Evolutionary conservation across 2,797 vertebrate genomes (phyloP), one percentile per base, ranked within the genome.

Genomic region (Cossypha caffra): DNA sequence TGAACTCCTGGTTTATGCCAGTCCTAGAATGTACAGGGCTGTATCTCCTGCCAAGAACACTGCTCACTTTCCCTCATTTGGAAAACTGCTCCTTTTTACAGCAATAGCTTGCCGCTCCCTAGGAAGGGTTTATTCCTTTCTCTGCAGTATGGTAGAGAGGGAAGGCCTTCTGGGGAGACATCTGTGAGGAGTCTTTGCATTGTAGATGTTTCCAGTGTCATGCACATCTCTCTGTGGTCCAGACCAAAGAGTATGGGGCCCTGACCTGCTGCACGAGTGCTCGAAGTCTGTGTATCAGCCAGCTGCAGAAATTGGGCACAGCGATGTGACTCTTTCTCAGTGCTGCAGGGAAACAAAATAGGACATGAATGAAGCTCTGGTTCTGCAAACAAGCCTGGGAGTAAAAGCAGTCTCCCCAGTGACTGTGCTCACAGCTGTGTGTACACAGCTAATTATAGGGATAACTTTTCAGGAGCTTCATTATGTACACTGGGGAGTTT

Each of bases 361-460:
- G 75, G 78, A 75, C 47, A 48, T 31, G 71, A 95, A 90, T 38
- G 66, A 72, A 75, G 26, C 25, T 83, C 55, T 93, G 71, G 72
- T 78, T 91, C 71, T 90, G 75, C 85, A 90, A 92, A 96, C 47
- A 84, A 87, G 23, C 59, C 77, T 68, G 40, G 24, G 35, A 96
- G 85, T 40, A 92, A 89, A 88, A 94, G 78, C 68, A 86, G 18
- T 42, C 69, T n/a, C 78, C 82, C 57, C 1, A 2, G 48, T 83
- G 90, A 82, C 74, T 45, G 12, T 58, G 42, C 90, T 90, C 0
- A 0, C 71, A 52, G 51, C 51, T 52, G 51, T 81, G 51, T 95
- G 83, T 93, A 69, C 80, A 84, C 37, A 86, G 93, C 85, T 97
- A 96, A 96, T 96, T 96, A 95, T 91, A 96, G 92, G 64, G 38